phyloP scores from a whole-genome alignment of 2,888 invertebrate species.

The Epinotia bilunana region DNA sequence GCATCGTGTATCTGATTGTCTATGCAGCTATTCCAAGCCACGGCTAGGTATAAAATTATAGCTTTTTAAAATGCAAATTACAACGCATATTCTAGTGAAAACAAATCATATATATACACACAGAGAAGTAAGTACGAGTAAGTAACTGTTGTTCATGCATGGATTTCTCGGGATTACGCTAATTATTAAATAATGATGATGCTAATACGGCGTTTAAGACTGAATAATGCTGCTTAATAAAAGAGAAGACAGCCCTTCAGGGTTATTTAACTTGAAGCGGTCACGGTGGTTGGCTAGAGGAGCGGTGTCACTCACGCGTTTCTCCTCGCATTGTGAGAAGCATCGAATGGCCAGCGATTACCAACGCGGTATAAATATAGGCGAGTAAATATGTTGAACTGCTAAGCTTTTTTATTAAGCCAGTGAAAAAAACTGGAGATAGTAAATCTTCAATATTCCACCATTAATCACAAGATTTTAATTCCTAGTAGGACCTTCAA shows the following conservation, averaged over 20 bases:
- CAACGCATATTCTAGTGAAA: constrained; percentile 40
- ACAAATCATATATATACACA: constrained; percentile 41
- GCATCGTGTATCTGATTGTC: constrained; percentile 23
- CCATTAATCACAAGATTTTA: no score
- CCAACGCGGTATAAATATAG: constrained; percentile 29
- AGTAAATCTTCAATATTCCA: no score
- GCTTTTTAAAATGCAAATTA: constrained; percentile 31
- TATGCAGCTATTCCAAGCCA: constrained; percentile 28
- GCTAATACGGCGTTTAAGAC: constrained; percentile 30
- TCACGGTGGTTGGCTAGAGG: constrained; percentile 26
- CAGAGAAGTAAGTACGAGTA: constrained; percentile 27
- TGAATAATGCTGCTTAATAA: constrained; percentile 6
- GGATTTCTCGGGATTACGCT: constrained; percentile 24
- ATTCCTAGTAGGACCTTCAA: no score
- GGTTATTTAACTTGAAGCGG: constrained; percentile 34
- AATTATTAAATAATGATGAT: constrained; percentile 28
- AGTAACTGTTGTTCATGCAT: constrained; percentile 2
- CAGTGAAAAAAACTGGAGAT: no score
- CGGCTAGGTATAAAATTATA: constrained; percentile 24
- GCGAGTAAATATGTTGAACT: no score
- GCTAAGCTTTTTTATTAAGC: no score
- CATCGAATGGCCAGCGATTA: constrained; percentile 45
- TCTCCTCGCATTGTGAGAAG: constrained; percentile 34
- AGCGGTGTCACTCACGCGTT: constrained; percentile 31
- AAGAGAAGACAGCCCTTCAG: constrained; percentile 15